A percentile compares a stretch with the other conserved stretches of the same genome.
These are phyloP conservation scores for Aphis craccivora DNA, from an alignment of 1,140 invertebrate genomes.

Conservation along the genomic window DNA sequence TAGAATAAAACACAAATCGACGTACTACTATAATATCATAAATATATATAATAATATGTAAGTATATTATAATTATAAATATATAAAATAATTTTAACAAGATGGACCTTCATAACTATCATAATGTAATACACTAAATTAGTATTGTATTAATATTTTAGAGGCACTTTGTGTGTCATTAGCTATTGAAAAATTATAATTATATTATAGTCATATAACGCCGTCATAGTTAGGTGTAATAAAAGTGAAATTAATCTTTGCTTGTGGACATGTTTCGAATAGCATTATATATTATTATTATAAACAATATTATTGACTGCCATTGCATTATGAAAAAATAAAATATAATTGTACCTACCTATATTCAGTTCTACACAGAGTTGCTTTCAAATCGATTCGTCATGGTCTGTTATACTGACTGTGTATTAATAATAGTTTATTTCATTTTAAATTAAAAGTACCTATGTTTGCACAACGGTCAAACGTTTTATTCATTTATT, in stretches of 20 bases:
- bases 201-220: background rate
- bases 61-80: background rate
- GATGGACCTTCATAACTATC: background rate
- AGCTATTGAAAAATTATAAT: background rate
- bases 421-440: background rate
- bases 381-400: background rate
- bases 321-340: background rate
- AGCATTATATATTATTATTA: background rate
- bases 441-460: background rate
- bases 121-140: background rate
- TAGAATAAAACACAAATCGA: too few relatives aligned
- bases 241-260: background rate
- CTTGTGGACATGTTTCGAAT: background rate
- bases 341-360: background rate
- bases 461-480: background rate
- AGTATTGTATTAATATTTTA: background rate
- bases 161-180: background rate
- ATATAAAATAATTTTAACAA: background rate
- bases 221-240: background rate
- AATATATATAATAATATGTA: too few relatives aligned
- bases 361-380: background rate
- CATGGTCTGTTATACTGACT: background rate
- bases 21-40: too few relatives aligned
- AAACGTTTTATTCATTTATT: background rate
- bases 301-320: background rate